Evolutionary conservation across 2,888 invertebrate species (phyloP).

Genomic region (Oligia fasciuncula): DNA sequence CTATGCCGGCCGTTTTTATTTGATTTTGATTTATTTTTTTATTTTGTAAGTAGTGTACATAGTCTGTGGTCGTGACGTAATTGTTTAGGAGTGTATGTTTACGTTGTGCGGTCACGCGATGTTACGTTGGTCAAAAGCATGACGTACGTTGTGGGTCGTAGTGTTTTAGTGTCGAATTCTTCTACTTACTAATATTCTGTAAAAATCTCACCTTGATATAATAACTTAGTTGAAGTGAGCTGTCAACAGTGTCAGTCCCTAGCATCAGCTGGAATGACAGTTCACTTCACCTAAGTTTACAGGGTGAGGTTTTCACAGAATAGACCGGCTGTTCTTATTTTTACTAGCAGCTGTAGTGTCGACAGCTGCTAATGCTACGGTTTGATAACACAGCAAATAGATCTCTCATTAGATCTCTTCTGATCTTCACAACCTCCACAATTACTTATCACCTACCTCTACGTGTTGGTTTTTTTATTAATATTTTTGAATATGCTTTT

Average conservation of each 20-base stretch:
- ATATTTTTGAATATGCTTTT: no score
- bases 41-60: constrained; percentile 53
- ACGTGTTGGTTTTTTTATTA: neutral
- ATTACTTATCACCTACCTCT: neutral
- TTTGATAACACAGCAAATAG: neutral
- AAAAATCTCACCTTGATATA: no score
- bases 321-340: neutral
- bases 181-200: neutral
- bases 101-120: constrained; percentile 18
- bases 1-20: constrained; percentile 63
- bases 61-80: constrained; percentile 37
- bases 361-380: no score
- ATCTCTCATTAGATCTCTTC: neutral
- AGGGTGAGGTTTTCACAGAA: neutral
- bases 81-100: constrained; percentile 24
- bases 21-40: constrained; percentile 65
- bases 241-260: neutral
- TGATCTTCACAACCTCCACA: no score
- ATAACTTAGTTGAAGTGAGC: no score
- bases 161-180: neutral
- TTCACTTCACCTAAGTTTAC: neutral
- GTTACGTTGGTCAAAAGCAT: neutral
- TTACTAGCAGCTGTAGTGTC: neutral
- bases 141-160: neutral
- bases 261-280: neutral